Evolutionary conservation across 2,888 invertebrate species (phyloP), one percentile per base, ranked within the genome.

Genomic region (Ectropis crepuscularia): DNA sequence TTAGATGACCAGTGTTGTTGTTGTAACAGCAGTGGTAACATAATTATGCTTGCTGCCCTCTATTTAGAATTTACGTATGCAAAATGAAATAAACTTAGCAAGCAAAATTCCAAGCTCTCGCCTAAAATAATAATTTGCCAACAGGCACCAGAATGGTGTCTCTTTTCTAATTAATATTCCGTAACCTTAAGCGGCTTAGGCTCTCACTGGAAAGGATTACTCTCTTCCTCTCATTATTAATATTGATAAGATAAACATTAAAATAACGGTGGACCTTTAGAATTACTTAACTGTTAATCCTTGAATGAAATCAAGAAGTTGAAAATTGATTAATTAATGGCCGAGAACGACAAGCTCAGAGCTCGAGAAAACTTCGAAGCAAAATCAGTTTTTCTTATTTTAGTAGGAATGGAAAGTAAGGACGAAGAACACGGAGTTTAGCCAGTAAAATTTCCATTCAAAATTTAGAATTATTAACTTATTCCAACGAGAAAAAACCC

Each of bases 191-290:
- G 65, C 67, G 57, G 60, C 57, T 69, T 64, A 57, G 58, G 50
- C 53, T 61, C 62, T 69, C 36, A 39, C 60, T 53, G 45, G 57
- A 58, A 65, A 61, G 66, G 65, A 63, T 69, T 63, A 67, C 61
- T 63, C 49, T 38, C 51, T 46, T 53, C 41, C 50, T 46, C 47
- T 58, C 51, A 61, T 67, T 57, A 63, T 66, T 65, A 42, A 57
- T 28, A 28, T 51, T 55, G 53, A 66, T 65, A n/a, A 57, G 43
- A 46, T 62, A 48, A 59, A 48, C 50, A 42, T 61, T 62, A 55
- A 49, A 49, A 50, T 61, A 61, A 49, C 12, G 42, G 50, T 12
- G 28, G 16, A 39, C 36, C 53, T 47, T 60, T 60, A 8, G 41
- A 48, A 48, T 47, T 47, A 47, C 16, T 53, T 49, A 57, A 41